A percentile compares a stretch with the other conserved stretches of the same genome.
These are phyloP conservation scores for Glomeris marginata DNA, from an alignment of 2,888 invertebrate genomes.

Conservation along the genomic window DNA sequence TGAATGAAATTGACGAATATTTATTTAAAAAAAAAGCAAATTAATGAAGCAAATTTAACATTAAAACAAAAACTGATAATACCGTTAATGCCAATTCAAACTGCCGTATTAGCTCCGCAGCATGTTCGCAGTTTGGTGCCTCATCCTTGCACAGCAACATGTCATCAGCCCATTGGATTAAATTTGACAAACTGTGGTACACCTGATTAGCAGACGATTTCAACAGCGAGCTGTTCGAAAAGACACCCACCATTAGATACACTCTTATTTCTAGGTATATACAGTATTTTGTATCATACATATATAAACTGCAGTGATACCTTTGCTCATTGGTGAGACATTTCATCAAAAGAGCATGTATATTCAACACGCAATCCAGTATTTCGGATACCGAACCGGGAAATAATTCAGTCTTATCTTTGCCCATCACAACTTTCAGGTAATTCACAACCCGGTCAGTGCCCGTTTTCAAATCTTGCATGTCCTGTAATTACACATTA, in stretches of 20 bases:
- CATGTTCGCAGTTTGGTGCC: conserved; percentile 46
- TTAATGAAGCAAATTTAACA: too few species aligned
- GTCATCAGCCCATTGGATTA: conserved; percentile 80
- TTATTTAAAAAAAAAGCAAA: too few species aligned
- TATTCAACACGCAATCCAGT: conserved; percentile 77
- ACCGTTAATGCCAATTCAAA: conserved; percentile 14
- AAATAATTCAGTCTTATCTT: conserved; percentile 80
- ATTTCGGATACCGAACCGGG: conserved; percentile 88
- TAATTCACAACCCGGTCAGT: conserved; percentile 65
- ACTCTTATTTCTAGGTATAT: neutral
- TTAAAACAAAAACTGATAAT: too few species aligned
- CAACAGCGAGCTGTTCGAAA: conserved; percentile 44
- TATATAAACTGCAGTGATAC: conserved; percentile 31
- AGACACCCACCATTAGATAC: neutral
- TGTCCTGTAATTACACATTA: conserved; percentile 9
- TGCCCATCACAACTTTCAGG: conserved; percentile 81
- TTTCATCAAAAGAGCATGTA: conserved; percentile 48
- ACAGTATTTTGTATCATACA: conserved; percentile 16
- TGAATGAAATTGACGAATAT: too few species aligned
- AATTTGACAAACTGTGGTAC: conserved; percentile 67
- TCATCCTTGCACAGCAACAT: conserved; percentile 63
- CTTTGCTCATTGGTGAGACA: conserved; percentile 39
- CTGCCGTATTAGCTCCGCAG: conserved; percentile 33
- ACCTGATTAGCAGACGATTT: conserved; percentile 70
- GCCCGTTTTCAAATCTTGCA: conserved; percentile 24